These are phyloP conservation scores for Cheilosia impressa DNA, from an alignment of 2,888 invertebrate species.

Conservation along the genomic window DNA sequence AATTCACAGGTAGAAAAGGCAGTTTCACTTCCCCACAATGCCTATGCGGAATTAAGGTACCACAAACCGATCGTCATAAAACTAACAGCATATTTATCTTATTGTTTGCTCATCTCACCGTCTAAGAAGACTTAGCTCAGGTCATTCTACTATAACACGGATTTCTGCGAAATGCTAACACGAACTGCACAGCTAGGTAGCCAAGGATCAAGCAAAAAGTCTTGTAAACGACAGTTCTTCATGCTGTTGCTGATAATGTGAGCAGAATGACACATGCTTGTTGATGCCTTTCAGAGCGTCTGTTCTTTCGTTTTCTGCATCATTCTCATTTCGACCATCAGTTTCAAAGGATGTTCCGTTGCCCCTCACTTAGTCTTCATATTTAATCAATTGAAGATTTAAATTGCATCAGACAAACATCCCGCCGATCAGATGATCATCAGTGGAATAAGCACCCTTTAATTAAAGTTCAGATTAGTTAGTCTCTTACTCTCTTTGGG, in stretches of 20 bases:
- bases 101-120: not conserved
- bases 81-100: not conserved
- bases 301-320: constrained; percentile 11
- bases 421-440: constrained; percentile 19
- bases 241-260: not conserved
- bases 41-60: not conserved
- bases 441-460: constrained; percentile 32
- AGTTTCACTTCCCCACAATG: not conserved
- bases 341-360: not conserved
- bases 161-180: constrained; percentile 21
- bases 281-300: not conserved
- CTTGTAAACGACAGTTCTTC: not conserved
- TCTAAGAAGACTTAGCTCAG: not conserved
- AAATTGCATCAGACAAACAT: constrained; percentile 39
- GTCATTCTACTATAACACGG: not conserved
- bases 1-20: not conserved
- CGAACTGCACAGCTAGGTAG: not conserved
- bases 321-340: constrained; percentile 8
- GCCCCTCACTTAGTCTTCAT: not conserved
- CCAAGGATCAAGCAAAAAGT: not conserved
- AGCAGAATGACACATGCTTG: not conserved
- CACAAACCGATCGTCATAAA: constrained; percentile 18
- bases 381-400: constrained; percentile 26
- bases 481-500: constrained; percentile 49
- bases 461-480: constrained; percentile 69